A percentile compares a stretch with the other conserved stretches of the same genome.
Conservation (phyloP, 2,888 invertebrate species). For the Caenorhabditis auriculariae region DNA sequence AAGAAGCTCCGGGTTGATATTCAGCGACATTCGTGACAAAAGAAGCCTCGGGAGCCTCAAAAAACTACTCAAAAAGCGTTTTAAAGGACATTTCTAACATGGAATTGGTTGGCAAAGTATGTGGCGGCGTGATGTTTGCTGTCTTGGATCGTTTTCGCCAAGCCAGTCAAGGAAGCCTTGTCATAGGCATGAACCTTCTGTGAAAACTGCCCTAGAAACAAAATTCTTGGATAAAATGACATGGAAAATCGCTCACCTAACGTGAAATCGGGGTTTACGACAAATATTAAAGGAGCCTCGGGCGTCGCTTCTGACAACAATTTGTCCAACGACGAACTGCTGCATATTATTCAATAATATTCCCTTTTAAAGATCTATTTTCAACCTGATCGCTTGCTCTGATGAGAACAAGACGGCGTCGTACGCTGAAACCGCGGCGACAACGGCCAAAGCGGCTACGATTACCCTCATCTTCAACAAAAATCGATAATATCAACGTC, state of each 20-base stretch:
- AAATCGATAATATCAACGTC: slow-evolving; percentile 1
- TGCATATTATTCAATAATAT: too few species aligned
- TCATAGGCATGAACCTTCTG: slow-evolving; percentile 30
- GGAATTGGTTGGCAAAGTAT: slow-evolving; percentile 25
- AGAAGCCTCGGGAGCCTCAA: slow-evolving; percentile 21
- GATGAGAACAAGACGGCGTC: slow-evolving; percentile 47
- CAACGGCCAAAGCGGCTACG: slow-evolving; percentile 25
- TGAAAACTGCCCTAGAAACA: slow-evolving; percentile 35
- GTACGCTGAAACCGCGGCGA: slow-evolving; percentile 28
- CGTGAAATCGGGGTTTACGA: slow-evolving; percentile 45
- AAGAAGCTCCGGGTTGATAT: slow-evolving; percentile 19
- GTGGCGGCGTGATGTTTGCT: slow-evolving; percentile 28
- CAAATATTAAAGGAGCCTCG: slow-evolving; percentile 39
- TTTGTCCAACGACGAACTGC: slow-evolving; percentile 9
- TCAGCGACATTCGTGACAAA: slow-evolving; percentile 23
- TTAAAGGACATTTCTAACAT: slow-evolving; percentile 14
- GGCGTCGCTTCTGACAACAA: slow-evolving; percentile 21
- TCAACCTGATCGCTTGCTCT: slow-evolving; percentile 33
- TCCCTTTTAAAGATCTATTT: too few species aligned
- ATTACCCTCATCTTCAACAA: slow-evolving; percentile 41
- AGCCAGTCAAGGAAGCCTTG: slow-evolving; percentile 17
- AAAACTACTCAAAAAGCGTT: neutral
- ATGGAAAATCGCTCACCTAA: slow-evolving; percentile 22
- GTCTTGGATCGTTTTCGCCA: slow-evolving; percentile 33
- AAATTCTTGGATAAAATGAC: neutral